Evolutionary conservation across 1,140 invertebrate species (phyloP), one percentile per base, ranked within the genome.

Genomic region (Leptoteleia sp.): DNA sequence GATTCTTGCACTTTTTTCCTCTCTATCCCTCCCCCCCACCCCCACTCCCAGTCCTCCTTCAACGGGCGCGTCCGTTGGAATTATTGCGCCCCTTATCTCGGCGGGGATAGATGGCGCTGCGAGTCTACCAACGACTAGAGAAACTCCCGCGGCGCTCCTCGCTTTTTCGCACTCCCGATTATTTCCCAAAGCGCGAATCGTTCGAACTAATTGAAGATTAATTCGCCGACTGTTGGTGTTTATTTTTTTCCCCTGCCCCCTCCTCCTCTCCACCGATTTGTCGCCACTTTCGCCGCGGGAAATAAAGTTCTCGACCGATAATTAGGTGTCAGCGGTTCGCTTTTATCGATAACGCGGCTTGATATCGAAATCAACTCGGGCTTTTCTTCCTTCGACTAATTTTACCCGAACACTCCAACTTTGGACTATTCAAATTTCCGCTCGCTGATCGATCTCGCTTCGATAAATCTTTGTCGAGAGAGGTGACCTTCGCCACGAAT

Each of bases 201-300:
- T n/a, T 48, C 50, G 16, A 48, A 70, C 54, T 70, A 70, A 70
- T 70, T 59, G 65, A 59, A 70, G 52, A 59, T 70, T 59, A 70
- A 70, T 59, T 42, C 22, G 35, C 29, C 11, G 59, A 68, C 19
- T 67, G 25, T 11, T 43, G 1, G 27, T 55, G 50, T 57, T 68
- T 38, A 68, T 45, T 68, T 59, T 68, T 55, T 27, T 40, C 8
- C 17, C 37, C n/a, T n/a, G n/a, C n/a, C n/a, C n/a, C n/a, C n/a
- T n/a, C n/a, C n/a, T n/a, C n/a, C n/a, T n/a, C n/a, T n/a, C n/a
- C n/a, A n/a, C 4, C 33, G 8, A 29, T 50, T 47, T 25, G 47
- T 35, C 15, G 35, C 35, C 1, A 3, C 7, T 47, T 47, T 33
- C 9, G 4, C 8, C 9, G 12, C 11, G 16, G 27, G 37, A 52